Base-by-base conservation (phyloP, 2,888 invertebrate genomes). In the Chaitophorus viminalis region DNA sequence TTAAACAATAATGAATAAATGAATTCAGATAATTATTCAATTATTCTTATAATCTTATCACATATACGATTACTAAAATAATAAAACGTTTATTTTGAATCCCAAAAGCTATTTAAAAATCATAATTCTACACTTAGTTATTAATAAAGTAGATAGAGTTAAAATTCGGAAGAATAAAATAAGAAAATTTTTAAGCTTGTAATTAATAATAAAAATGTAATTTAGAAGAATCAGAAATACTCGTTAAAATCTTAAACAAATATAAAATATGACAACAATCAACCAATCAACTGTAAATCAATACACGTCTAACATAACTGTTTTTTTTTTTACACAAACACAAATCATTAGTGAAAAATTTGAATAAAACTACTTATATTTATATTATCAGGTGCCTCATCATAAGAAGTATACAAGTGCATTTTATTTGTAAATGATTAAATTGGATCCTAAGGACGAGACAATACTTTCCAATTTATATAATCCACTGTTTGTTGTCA, bases 401-500 rank as follows among this genome's bases (percentile, higher is more conserved):
- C 52, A 72, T 29, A 65, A 31, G 60, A 75, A 75, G 52, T 52
- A 39, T 36, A 39, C 4, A 65, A 75, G 60, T 82, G 39, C 39
- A 81, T 46, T 82, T 75, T 75, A 83, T 60, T 83, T 83, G 31
- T 83, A 83, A 83, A 83, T 75, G 83, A 83, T 83, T 83, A 83
- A 36, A 65, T 25, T 18, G 14, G 75, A 83, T 75, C 65, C 75
- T 83, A 39, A 75, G 39, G 65, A 83, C 14, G 21, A 83, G 29
- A 83, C 65, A 39, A 83, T 75, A 75, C 74, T 75, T 31, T 83
- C 21, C 29, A 65, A 75, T 39, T 21, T 31, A 17, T 65, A 39
- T 83, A 83, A 83, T 83, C 83, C 60, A 29, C 31, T 31, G 25
- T 31, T 18, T 52, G 31, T 60, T 83, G 60, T 75, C 83, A 83